Percentiles rank a stretch among this genome's conserved stretches.
Evolutionary conservation across 1,140 invertebrate genomes (phyloP).

Genomic region (Adelges cooleyi): DNA sequence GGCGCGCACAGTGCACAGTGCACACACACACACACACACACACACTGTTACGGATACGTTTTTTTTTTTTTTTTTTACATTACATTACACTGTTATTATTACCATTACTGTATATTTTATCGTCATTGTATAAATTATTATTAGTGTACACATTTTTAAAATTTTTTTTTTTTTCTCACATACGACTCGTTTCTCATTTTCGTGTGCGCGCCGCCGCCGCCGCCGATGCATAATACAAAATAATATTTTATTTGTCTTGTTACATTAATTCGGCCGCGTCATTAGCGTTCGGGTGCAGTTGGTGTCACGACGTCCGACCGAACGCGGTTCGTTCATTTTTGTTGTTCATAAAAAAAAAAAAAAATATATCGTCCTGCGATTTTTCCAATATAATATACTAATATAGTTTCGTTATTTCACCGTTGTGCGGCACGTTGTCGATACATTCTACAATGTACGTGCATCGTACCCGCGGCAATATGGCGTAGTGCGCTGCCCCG

Average conservation of each 20-base stretch:
- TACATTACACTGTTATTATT: background rate
- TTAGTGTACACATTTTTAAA: conserved; percentile 9
- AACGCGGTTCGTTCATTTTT: too few species aligned
- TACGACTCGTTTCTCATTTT: background rate
- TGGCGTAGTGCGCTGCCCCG: conserved; percentile 8
- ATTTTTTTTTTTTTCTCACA: background rate
- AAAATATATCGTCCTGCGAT: too few species aligned
- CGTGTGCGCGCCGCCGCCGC: background rate
- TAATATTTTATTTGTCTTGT: background rate
- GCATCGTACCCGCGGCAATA: background rate
- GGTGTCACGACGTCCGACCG: too few species aligned
- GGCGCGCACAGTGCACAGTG: too few species aligned
- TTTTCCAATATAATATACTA: too few species aligned
- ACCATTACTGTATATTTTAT: background rate
- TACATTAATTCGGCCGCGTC: background rate
- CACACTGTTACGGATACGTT: conserved; percentile 11
- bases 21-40: background rate
- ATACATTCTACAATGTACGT: background rate
- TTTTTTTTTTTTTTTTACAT: too few species aligned
- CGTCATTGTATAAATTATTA: conserved; percentile 10
- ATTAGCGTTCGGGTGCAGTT: too few species aligned
- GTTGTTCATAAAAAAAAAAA: too few species aligned
- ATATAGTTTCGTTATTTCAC: too few species aligned
- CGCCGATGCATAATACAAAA: too few species aligned
- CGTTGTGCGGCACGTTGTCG: too few species aligned